Percentiles rank a stretch among this genome's conserved stretches.
phyloP scores from a whole-genome alignment of 2,797 vertebrate genomes.

The Botia almorhae region DNA sequence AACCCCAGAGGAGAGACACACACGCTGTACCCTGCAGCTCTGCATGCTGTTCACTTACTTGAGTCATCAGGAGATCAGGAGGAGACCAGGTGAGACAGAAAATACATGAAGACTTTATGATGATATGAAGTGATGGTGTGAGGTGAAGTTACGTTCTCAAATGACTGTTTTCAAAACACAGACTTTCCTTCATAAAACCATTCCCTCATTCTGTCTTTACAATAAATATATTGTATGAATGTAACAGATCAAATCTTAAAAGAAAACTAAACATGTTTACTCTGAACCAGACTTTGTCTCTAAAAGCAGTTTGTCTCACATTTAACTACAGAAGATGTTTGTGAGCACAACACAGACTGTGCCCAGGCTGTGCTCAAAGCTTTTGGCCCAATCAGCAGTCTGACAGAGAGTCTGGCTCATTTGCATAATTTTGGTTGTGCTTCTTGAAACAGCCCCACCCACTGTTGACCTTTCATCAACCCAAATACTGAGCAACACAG shows the following conservation, averaged over 20 bases:
- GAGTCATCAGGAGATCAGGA: constrained; percentile 80
- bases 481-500: constrained; percentile 80
- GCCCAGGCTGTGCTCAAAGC: constrained; percentile 80
- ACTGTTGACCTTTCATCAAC: constrained; percentile 87
- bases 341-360: constrained; percentile 65
- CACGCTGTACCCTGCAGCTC: constrained; percentile 67
- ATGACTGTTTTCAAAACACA: too few species aligned
- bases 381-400: constrained; percentile 85
- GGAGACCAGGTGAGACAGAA: neutral
- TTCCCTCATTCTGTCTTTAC: too few species aligned
- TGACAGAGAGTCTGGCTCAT: constrained; percentile 77
- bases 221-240: neutral
- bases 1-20: constrained; percentile 72
- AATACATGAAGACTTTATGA: neutral
- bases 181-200: too few species aligned
- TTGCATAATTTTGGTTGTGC: constrained; percentile 87
- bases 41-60: constrained; percentile 86
- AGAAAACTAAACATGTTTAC: too few species aligned
- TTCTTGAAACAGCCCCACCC: constrained; percentile 83
- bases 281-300: neutral
- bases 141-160: too few species aligned
- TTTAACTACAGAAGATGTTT: neutral
- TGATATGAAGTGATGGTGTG: neutral
- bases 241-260: neutral
- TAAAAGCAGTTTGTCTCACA: neutral